phyloP scores from a whole-genome alignment of 2,888 invertebrate species.

The Pycnomerus fuliginosus region DNA sequence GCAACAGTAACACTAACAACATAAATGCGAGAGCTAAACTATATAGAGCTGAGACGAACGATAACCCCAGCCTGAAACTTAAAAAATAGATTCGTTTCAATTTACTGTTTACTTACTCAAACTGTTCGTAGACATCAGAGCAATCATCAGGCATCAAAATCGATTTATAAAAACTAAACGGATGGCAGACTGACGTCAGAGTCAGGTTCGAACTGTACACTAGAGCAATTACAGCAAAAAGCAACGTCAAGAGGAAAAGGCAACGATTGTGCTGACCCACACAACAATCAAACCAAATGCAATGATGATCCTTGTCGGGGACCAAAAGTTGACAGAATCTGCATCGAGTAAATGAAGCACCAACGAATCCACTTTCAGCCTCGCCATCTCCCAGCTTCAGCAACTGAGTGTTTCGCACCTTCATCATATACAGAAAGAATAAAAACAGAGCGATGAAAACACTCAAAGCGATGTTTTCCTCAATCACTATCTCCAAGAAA shows the following conservation, averaged over 20 bases:
- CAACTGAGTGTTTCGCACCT: slow-evolving; percentile 35
- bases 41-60: slow-evolving; percentile 44
- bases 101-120: slow-evolving; percentile 60
- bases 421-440: slow-evolving; percentile 51
- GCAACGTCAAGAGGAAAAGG: slow-evolving; percentile 69
- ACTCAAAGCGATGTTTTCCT: slow-evolving; percentile 63
- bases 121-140: slow-evolving; percentile 77
- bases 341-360: slow-evolving; percentile 76
- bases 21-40: slow-evolving; percentile 38
- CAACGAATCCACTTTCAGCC: slow-evolving; percentile 50
- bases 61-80: slow-evolving; percentile 40
- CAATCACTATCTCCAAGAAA: slow-evolving; percentile 67
- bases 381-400: slow-evolving; percentile 44
- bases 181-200: slow-evolving; percentile 85
- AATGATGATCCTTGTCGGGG: slow-evolving; percentile 74
- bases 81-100: slow-evolving; percentile 4
- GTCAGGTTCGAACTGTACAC: slow-evolving; percentile 77
- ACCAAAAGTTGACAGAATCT: slow-evolving; percentile 80
- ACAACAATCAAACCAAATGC: slow-evolving; percentile 84
- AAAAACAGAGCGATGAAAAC: slow-evolving; percentile 54
- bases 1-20: slow-evolving; percentile 37
- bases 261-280: slow-evolving; percentile 77
- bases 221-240: slow-evolving; percentile 66
- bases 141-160: slow-evolving; percentile 82
- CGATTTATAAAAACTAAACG: slow-evolving; percentile 65